These are phyloP conservation scores for Condylostylus longicornis DNA, from an alignment of 1,140 invertebrate species.

Conservation along the genomic window DNA sequence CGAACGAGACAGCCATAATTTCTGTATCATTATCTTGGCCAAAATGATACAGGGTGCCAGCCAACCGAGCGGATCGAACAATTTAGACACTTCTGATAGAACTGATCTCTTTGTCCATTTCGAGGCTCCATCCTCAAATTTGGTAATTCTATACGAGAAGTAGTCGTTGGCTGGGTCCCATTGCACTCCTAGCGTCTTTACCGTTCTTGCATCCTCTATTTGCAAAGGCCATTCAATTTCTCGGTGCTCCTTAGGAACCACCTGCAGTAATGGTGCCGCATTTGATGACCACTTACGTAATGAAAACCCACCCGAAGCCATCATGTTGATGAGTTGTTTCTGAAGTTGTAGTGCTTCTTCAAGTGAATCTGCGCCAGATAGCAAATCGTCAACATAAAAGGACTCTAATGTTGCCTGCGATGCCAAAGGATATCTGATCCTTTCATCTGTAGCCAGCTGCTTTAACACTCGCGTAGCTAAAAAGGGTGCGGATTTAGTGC, in stretches of 20 bases:
- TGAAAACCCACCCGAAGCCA: not conserved
- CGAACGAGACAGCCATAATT: too few relatives aligned
- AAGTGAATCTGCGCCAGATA: constrained; percentile 17
- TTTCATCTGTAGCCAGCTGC: not conserved
- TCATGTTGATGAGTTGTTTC: not conserved
- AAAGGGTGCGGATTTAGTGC: constrained; percentile 12
- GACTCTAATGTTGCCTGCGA: constrained; percentile 10
- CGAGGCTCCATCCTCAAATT: too few relatives aligned
- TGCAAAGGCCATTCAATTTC: not conserved
- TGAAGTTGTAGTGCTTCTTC: constrained; percentile 10
- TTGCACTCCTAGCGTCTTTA: too few relatives aligned
- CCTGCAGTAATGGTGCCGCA: not conserved
- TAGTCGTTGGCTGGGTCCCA: too few relatives aligned
- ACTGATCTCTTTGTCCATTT: too few relatives aligned
- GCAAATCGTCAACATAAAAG: constrained; percentile 31
- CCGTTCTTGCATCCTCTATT: too few relatives aligned
- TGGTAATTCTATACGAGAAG: too few relatives aligned
- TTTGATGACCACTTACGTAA: constrained; percentile 1
- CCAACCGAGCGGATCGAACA: too few relatives aligned
- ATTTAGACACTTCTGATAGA: too few relatives aligned
- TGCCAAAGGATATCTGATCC: constrained; percentile 13
- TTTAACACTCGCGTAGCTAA: constrained; percentile 6
- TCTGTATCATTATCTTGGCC: too few relatives aligned
- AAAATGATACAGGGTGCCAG: too few relatives aligned
- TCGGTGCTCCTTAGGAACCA: not conserved